Evolutionary conservation across 2,888 invertebrate species (phyloP), one percentile per base, ranked within the genome.

Genomic region (Rhogogaster chlorosoma): DNA sequence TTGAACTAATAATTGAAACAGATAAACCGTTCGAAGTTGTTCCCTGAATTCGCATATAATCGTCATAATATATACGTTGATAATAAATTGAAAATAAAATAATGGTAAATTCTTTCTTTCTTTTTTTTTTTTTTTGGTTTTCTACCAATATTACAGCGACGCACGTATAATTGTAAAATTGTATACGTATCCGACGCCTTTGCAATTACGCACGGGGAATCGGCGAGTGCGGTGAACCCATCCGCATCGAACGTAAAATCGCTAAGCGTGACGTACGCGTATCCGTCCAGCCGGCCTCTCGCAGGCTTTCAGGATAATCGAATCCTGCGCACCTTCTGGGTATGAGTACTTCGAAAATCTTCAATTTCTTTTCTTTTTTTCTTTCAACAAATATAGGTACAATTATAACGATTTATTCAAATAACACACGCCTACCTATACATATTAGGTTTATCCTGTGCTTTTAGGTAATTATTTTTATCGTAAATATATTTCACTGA

Each of bases 161-260:
- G 75, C 38, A 29, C 70, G 10, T 3, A 7, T 29, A 61, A 45
- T 45, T 15, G 15, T 32, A 26, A 67, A 32, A 15, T 32, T 9
- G 32, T 29, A 67, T 32, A 10, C 3, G 29, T 29, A 29, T 15
- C 10, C 22, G 83, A 18, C 49, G 84, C 64, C 84, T 45, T 77
- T 84, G 67, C 5, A 80, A 80, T 80, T 61, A 80, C 80, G 80
- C 80, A 80, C 57, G 18, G 57, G 67, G 83, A 64, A 67, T 67
- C 83, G 83, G 42, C 83, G 83, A 70, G 83, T 70, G 67, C 83
- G 83, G 83, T 83, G 83, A 83, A 83, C 83, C 67, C 83, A 70
- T 83, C 70, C 70, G 67, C 67, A 53, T 83, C 83, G 67, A 78
- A 84, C 84, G 77, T 84, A 84, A 84, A 84, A 84, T 84, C 77